phyloP scores from a whole-genome alignment of 2,113 vertebrate genomes.

The Menura novaehollandiae region DNA sequence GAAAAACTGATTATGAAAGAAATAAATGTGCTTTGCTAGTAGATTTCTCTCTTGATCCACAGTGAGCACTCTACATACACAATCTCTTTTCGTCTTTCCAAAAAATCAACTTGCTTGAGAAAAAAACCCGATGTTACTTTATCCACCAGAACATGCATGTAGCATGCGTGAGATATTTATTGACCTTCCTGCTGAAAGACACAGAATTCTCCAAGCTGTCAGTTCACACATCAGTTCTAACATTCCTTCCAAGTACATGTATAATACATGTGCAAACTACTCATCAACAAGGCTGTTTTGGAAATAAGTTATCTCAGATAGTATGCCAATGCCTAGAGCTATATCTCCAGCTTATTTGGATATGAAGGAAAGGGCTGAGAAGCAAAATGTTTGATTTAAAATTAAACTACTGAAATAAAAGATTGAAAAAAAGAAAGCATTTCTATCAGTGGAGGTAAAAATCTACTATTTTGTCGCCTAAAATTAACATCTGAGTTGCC shows the following conservation, averaged over 20 bases:
- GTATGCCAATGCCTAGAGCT: not conserved
- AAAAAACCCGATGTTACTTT: not conserved
- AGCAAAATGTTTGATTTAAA: not conserved
- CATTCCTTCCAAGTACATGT: not conserved
- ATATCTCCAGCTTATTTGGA: not conserved
- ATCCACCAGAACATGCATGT: not conserved
- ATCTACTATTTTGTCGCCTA: not conserved
- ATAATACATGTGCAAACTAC: not conserved
- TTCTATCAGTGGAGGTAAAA: not conserved
- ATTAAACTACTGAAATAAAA: not conserved
- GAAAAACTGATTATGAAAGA: not conserved
- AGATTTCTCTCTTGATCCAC: not conserved
- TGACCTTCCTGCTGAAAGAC: not conserved
- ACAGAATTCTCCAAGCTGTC: not conserved
- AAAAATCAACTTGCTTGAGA: not conserved
- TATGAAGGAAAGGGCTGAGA: not conserved
- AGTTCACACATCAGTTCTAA: not conserved
- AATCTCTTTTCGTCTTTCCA: not conserved
- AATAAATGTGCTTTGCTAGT: not conserved
- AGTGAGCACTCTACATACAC: not conserved
- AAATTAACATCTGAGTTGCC: not conserved
- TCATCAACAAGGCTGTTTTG: not conserved
- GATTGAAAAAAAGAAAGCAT: not conserved
- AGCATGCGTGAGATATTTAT: not conserved
- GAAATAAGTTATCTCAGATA: not conserved